These are phyloP conservation scores for Alsophila aescularia DNA, from an alignment of 2,888 invertebrate species.

Conservation along the genomic window DNA sequence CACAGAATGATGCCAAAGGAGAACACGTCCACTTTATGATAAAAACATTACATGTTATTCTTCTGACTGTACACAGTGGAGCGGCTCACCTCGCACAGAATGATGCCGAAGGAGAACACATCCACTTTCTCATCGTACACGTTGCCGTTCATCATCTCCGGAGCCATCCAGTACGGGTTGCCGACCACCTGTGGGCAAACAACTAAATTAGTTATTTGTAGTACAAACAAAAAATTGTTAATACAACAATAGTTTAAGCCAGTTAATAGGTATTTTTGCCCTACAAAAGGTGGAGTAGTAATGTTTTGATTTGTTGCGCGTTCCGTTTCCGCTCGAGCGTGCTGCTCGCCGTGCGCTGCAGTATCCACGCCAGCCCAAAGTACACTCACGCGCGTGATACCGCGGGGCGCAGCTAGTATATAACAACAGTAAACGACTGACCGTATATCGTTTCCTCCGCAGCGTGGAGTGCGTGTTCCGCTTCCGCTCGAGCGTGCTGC, in stretches of 20 bases:
- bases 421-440: too few relatives aligned
- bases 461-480: slow-evolving; percentile 67
- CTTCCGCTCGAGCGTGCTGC: slow-evolving; percentile 59
- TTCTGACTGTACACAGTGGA: too few relatives aligned
- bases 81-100: slow-evolving; percentile 94
- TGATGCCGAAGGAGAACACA: slow-evolving; percentile 97
- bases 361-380: slow-evolving; percentile 95
- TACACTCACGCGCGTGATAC: too few relatives aligned
- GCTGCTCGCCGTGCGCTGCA: slow-evolving; percentile 82
- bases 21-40: too few relatives aligned
- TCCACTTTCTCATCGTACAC: slow-evolving; percentile 98
- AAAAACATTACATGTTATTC: too few relatives aligned
- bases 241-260: too few relatives aligned
- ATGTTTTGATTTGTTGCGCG: too few relatives aligned
- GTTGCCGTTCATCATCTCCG: slow-evolving; percentile 98
- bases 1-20: too few relatives aligned
- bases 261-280: too few relatives aligned
- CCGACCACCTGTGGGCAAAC: slow-evolving; percentile 88
- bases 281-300: too few relatives aligned
- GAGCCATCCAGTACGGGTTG: slow-evolving; percentile 99
- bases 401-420: too few relatives aligned
- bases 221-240: too few relatives aligned
- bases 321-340: slow-evolving; percentile 50
- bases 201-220: not conserved
- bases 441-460: slow-evolving; percentile 95